Evolutionary conservation across 1,140 invertebrate genomes (phyloP).

Genomic region (Cheumatopsyche charites): DNA sequence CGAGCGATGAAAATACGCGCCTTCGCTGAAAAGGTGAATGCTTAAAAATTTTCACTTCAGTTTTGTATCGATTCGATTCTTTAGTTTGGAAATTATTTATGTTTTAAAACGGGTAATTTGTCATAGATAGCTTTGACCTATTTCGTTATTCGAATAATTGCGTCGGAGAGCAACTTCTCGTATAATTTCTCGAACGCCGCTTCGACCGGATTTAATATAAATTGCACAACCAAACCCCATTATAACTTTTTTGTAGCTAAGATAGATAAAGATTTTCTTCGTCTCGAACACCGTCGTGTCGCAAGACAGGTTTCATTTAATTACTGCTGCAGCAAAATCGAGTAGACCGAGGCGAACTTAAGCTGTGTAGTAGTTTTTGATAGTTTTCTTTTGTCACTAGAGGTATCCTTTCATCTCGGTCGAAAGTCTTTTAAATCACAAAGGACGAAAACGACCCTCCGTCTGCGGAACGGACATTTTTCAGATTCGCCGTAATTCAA

Average conservation of each 20-base stretch:
- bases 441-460: too few species aligned
- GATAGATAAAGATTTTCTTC: background rate
- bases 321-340: background rate
- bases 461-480: too few species aligned
- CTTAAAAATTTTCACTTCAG: background rate
- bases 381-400: background rate
- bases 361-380: background rate
- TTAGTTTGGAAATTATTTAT: background rate
- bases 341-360: background rate
- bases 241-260: background rate
- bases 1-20: conserved; percentile 33
- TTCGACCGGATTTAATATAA: conserved; percentile 6
- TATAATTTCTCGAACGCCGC: too few species aligned
- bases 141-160: background rate
- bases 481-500: too few species aligned
- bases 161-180: background rate
- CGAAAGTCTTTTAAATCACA: too few species aligned
- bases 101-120: too few species aligned
- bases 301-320: conserved; percentile 8
- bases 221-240: conserved; percentile 8
- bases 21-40: background rate
- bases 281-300: background rate
- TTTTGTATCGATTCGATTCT: background rate
- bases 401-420: background rate
- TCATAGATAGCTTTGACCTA: background rate